Evolutionary conservation across 2,797 vertebrate genomes (phyloP), one percentile per base, ranked within the genome.

Genomic region (Lagocephalus sceleratus): DNA sequence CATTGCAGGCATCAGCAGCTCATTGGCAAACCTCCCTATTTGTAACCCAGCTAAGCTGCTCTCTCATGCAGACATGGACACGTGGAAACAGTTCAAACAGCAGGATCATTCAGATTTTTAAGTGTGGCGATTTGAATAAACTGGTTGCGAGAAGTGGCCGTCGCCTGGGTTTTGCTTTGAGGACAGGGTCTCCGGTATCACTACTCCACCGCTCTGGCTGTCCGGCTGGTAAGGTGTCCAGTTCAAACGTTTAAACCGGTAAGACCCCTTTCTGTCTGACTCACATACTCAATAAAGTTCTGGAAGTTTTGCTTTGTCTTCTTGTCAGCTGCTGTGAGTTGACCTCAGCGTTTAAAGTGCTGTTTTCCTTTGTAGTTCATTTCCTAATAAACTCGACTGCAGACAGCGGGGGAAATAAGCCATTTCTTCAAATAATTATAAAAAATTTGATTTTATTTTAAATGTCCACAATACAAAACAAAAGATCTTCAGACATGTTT

Each of bases 401-500:
- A n/a, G 40, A 20, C 17, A 43, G 32, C 17, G 6, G 15, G 15
- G n/a, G 51, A 20, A 19, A 45, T 57, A 57, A 42, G 1, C 1
- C 14, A 11, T 2, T 2, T 41, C 51, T 9, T 67, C 55, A 63
- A 49, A 25, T 5, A 0, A 1, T 44, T 81, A 82, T 61, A 86
- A 87, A 86, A 80, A 77, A n/a, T n/a, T 73, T 56, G 64, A 51
- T 54, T 91, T 92, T 91, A 91, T 90, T 91, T 79, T 35, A 89
- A 89, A 89, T 83, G 74, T 87, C 85, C 79, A 89, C 79, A 76
- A 81, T 89, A 90, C 85, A 90, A 89, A 89, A 47, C 88, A 87
- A 78, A 81, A 89, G 81, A 78, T 79, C 60, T 60, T 84, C 58
- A 75, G 64, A 77, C 55, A 72, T 72, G 6, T 21, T 54, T 72